These are phyloP conservation scores for Smutsia temminckii DNA, from an alignment of 2,797 vertebrate genomes.

Conservation along the genomic window DNA sequence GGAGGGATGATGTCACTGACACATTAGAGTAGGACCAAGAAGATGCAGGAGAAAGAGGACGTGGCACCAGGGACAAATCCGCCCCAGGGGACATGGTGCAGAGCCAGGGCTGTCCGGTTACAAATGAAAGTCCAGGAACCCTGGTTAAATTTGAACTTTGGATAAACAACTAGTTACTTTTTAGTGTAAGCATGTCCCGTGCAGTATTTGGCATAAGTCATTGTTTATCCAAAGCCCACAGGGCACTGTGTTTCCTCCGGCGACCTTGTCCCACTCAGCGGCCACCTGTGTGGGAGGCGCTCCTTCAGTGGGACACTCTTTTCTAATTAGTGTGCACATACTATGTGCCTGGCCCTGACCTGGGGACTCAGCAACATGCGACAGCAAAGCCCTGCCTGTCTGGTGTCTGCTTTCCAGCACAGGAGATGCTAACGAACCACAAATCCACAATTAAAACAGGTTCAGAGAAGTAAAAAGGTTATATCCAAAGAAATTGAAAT, in stretches of 20 bases:
- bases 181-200: neutral
- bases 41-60: neutral
- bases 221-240: neutral
- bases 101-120: too few relatives aligned
- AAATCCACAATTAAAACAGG: too few relatives aligned
- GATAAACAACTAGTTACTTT: neutral
- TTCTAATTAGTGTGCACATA: rapidly evolving
- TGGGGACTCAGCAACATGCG: too few relatives aligned
- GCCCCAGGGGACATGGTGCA: too few relatives aligned
- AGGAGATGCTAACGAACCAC: too few relatives aligned
- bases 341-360: rapidly evolving
- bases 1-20: too few relatives aligned
- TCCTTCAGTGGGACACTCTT: neutral
- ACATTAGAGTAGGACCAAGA: neutral
- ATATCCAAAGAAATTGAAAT: neutral
- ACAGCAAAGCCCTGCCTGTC: rapidly evolving
- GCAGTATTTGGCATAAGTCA: neutral
- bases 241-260: neutral
- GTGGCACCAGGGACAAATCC: neutral
- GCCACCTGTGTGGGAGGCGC: neutral
- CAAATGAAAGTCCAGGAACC: too few relatives aligned
- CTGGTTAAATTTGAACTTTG: neutral
- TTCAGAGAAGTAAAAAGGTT: neutral
- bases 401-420: neutral
- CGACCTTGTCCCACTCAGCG: neutral